These are phyloP conservation scores for Drosophila nr. medialis DNA, from an alignment of 2,888 invertebrate species.

Conservation along the genomic window DNA sequence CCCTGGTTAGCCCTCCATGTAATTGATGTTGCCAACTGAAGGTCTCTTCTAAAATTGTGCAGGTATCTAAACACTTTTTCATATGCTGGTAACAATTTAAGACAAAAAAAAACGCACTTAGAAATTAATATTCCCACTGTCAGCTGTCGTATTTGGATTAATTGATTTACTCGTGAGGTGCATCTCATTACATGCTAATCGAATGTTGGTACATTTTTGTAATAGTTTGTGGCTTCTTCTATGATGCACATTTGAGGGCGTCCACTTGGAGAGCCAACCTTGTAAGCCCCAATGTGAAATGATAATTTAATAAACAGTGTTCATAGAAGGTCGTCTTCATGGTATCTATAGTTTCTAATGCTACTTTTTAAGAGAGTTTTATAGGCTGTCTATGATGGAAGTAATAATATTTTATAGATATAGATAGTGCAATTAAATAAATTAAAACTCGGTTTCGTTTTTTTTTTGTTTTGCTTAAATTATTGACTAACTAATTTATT, in stretches of 20 bases:
- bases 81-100: not conserved
- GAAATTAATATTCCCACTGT: conserved; percentile 3
- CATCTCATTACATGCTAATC: not conserved
- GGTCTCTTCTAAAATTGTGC: conserved; percentile 42
- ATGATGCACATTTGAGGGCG: not conserved
- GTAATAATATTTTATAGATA: not conserved
- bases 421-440: not conserved
- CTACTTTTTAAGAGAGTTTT: not conserved
- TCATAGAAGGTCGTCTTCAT: not conserved
- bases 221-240: not conserved
- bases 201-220: not conserved
- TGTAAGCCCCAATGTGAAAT: not conserved
- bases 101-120: not conserved
- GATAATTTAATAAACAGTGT: not conserved
- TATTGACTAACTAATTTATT: not conserved
- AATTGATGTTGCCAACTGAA: conserved; percentile 36
- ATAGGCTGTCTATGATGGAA: not conserved
- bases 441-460: not conserved
- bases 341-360: not conserved
- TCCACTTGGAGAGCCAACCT: not conserved
- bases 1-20: conserved; percentile 16
- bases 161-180: not conserved
- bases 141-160: conserved; percentile 9
- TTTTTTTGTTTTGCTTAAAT: not conserved
- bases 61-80: conserved; percentile 20